Evolutionary conservation across 1,140 invertebrate genomes (phyloP).

Genomic region (Papilio xuthus): DNA sequence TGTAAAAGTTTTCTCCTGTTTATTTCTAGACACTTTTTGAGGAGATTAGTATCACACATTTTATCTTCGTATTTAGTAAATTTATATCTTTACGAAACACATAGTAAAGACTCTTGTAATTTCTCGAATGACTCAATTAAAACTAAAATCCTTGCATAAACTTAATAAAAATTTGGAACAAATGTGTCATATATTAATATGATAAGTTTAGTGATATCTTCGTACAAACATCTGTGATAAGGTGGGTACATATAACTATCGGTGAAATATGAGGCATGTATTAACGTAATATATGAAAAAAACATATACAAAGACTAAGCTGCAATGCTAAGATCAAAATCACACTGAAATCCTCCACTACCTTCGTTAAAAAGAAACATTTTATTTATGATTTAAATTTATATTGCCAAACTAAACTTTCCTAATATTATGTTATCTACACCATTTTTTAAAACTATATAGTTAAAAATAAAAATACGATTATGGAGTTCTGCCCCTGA

Average conservation of each 20-base stretch:
- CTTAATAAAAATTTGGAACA: conserved; percentile 5
- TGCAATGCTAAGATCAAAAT: background rate
- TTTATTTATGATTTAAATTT: background rate
- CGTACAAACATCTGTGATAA: conserved; percentile 6
- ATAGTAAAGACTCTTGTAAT: background rate
- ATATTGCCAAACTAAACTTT: no score
- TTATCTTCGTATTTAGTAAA: conserved; percentile 12
- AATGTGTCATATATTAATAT: conserved; percentile 32
- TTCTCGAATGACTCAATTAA: background rate
- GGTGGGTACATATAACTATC: conserved; percentile 4
- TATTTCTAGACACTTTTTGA: conserved; percentile 50
- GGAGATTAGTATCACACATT: conserved; percentile 42
- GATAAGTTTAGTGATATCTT: conserved; percentile 26
- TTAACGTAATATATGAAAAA: background rate
- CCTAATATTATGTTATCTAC: no score
- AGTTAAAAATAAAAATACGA: no score
- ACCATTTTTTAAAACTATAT: no score
- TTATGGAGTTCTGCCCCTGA: no score
- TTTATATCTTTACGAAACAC: background rate
- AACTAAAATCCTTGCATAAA: background rate
- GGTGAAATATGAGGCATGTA: conserved; percentile 14
- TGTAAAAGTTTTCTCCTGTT: conserved; percentile 53
- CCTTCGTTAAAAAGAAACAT: background rate
- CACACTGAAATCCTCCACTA: background rate
- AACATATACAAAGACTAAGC: background rate